phyloP scores from a whole-genome alignment of 2,797 vertebrate species.

The Sebastes cheni region DNA sequence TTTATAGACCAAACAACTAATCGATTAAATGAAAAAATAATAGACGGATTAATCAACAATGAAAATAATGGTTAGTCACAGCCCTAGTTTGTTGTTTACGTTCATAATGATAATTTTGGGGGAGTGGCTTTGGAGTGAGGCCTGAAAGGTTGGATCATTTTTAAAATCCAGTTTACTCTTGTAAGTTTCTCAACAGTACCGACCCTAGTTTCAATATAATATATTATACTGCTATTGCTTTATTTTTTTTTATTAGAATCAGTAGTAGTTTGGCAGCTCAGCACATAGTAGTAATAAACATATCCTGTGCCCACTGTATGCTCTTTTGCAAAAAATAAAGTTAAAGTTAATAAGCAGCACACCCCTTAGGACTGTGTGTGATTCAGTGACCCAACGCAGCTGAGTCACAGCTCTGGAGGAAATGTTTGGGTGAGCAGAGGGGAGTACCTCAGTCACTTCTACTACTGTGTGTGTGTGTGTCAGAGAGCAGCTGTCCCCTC shows the following conservation, averaged over 20 bases:
- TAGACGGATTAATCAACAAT: background rate
- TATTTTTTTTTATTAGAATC: background rate
- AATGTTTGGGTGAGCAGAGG: constrained; percentile 30
- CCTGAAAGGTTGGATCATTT: background rate
- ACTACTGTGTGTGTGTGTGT: constrained; percentile 11
- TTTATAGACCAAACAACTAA: background rate
- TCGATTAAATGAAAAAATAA: background rate
- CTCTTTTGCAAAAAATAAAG: constrained; percentile 1
- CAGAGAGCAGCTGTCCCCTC: constrained; percentile 69
- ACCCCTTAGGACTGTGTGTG: constrained; percentile 22
- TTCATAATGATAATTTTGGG: background rate
- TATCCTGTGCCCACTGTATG: background rate
- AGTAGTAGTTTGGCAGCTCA: background rate
- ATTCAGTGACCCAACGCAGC: constrained; percentile 29
- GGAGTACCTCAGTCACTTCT: constrained; percentile 39
- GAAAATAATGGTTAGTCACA: background rate
- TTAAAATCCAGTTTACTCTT: background rate
- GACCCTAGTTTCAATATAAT: background rate
- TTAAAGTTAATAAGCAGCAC: constrained; percentile 46
- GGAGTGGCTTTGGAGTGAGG: background rate
- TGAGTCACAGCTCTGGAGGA: constrained; percentile 41
- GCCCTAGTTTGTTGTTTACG: background rate
- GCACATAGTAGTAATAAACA: background rate
- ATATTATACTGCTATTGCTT: background rate
- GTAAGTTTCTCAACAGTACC: background rate